Conservation (phyloP, 2,888 invertebrate species). For the Halictus quadricinctus region DNA sequence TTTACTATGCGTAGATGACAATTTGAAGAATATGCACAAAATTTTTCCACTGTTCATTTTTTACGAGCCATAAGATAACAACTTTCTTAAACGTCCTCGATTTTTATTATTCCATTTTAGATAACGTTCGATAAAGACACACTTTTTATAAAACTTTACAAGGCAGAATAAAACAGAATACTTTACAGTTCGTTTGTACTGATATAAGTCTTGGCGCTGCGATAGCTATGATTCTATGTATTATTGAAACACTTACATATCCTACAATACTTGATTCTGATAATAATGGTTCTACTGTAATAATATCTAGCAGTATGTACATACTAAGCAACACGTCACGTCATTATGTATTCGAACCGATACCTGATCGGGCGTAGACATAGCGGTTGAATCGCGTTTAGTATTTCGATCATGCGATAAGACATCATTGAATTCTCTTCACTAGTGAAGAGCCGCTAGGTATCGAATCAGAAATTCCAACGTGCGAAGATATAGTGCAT, state of each 20-base stretch:
- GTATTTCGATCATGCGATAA: slow-evolving; percentile 50
- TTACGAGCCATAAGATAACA: too few relatives aligned
- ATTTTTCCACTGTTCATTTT: too few relatives aligned
- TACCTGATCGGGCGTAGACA: slow-evolving; percentile 12
- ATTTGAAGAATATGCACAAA: too few relatives aligned
- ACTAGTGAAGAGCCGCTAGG: slow-evolving; percentile 16
- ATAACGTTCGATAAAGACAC: too few relatives aligned
- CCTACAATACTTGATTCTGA: neutral
- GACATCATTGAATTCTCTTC: slow-evolving; percentile 29
- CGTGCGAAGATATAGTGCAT: neutral
- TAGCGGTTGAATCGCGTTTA: slow-evolving; percentile 44
- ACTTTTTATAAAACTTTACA: too few relatives aligned
- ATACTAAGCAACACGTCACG: neutral
- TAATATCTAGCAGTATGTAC: neutral
- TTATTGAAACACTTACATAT: neutral
- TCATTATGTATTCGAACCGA: slow-evolving; percentile 41
- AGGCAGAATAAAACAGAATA: too few relatives aligned
- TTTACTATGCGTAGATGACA: too few relatives aligned
- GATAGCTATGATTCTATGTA: neutral
- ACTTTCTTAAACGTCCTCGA: too few relatives aligned
- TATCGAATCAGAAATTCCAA: slow-evolving; percentile 30
- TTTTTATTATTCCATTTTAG: too few relatives aligned
- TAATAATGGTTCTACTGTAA: neutral
- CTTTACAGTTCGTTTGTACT: too few relatives aligned
- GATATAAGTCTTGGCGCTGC: neutral